A percentile compares a stretch with the other conserved stretches of the same genome.
These are phyloP conservation scores for Latheticus oryzae DNA, from an alignment of 2,888 invertebrate species.

Conservation along the genomic window DNA sequence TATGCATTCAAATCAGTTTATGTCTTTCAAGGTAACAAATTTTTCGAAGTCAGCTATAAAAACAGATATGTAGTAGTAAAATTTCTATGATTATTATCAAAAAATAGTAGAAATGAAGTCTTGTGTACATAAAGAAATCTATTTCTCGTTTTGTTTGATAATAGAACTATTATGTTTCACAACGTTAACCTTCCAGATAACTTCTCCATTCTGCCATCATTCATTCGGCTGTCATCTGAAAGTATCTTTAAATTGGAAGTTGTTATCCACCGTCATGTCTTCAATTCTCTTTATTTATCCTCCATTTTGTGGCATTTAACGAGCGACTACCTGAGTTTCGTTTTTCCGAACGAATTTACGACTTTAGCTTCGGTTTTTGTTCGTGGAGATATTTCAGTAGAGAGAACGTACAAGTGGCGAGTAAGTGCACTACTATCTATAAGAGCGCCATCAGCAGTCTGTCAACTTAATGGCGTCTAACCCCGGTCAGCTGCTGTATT, in stretches of 20 bases:
- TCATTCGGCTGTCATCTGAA: conserved; percentile 9
- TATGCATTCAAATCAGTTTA: too few relatives aligned
- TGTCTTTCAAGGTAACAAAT: too few relatives aligned
- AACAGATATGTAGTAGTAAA: too few relatives aligned
- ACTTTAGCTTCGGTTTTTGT: conserved; percentile 19
- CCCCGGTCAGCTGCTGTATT: conserved; percentile 51
- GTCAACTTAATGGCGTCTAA: conserved; percentile 56
- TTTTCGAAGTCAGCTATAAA: too few relatives aligned
- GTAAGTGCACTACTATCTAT: conserved; percentile 43
- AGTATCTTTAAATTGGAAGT: not conserved
- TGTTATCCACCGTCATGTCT: conserved; percentile 2
- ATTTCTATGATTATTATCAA: too few relatives aligned
- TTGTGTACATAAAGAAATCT: too few relatives aligned
- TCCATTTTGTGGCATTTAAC: conserved; percentile 23
- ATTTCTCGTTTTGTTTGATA: conserved; percentile 1
- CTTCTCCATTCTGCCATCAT: conserved; percentile 1
- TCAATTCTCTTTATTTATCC: conserved; percentile 10
- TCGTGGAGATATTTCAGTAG: conserved; percentile 30
- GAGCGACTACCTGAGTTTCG: conserved; percentile 28
- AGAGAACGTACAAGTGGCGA: conserved; percentile 39
- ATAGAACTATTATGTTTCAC: conserved; percentile 1
- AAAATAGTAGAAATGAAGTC: conserved; percentile 1
- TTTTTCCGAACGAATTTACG: conserved; percentile 27
- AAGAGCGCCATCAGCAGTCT: conserved; percentile 53
- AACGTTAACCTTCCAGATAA: conserved; percentile 1